Evolutionary conservation across 1,140 invertebrate genomes (phyloP), one percentile per base, ranked within the genome.

Genomic region (Drosophila insularis): DNA sequence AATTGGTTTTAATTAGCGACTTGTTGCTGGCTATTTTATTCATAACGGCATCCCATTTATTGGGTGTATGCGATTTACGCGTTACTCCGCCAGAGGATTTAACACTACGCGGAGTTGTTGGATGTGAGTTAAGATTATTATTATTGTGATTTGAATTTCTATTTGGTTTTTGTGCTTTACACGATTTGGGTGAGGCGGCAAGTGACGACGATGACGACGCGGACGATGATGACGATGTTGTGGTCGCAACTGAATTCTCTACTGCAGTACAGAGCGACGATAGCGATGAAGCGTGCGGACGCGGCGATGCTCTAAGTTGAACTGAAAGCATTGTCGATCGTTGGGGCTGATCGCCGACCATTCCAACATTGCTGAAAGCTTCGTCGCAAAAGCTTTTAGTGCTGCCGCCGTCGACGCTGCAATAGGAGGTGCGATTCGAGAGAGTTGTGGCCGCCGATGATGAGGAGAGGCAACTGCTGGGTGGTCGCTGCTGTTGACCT

Each of bases 11-110:
- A 68, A 95, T 94, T 76, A 96, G 95, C 19, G 92, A 93, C 81
- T 96, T 95, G 37, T 94, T 94, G 77, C 95, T 95, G 21, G 95
- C 94, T 59, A 96, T 96, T 92, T 97, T 97, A 92, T 95, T 96
- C 94, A 96, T 95, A 40, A 97, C 95, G 50, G 95, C 96, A 81
- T 97, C 96, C 94, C 96, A 96, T 62, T 95, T 94, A 74, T 92
- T 92, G 40, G 91, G 90, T 27, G 89, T 74, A 56, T 72, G 73
- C 31, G 79, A 92, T 68, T 94, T 94, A 13, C 93, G 91, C 54
- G 78, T 21, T 37, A 19, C 23, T 21, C 2, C 32, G 71, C 37
- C 37, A 35, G 63, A 40, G 27, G 71, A 14, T 55, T 66, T 71
- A 6, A 11, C 23, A 43, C 62, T 71, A n/a, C 59, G 81, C 59